Base-by-base conservation (phyloP, 2,113 vertebrate genomes). In the Oncorhynchus gorbuscha region DNA sequence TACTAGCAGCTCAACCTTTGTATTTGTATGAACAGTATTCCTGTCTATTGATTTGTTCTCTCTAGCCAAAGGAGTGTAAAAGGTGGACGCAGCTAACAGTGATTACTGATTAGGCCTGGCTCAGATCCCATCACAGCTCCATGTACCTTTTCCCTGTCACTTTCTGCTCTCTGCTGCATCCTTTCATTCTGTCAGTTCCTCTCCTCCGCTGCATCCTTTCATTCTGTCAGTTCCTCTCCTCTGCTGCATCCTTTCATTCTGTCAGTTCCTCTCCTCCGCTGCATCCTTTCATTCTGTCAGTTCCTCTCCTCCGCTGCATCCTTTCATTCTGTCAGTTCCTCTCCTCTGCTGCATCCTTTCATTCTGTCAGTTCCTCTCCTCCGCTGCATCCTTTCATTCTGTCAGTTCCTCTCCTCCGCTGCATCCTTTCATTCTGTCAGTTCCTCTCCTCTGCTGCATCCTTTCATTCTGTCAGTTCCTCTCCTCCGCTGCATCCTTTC, bases 251-350 rank as follows among this genome's bases (percentile, higher is more conserved):
- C 76, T 67, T 78, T 77, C 79, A 79, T 70, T 67, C 77, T 89
- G 84, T 90, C 86, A 86, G 82, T 83, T 89, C 73, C 84, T 80
- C 71, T 86, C 82, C 79, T 61, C 72, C 55, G 72, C 83, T 86
- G 73, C 83, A 87, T 86, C 82, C 83, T 89, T 89, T 86, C 76
- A 83, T 86, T 83, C 26, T n/a, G n/a, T n/a, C n/a, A n/a, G n/a
- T n/a, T n/a, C n/a, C n/a, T n/a, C n/a, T n/a, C n/a, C 79, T 76
- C 48, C 11, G 79, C 67, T 72, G 39, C 39, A 45, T 45, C 81
- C 76, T 67, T 78, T 77, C 79, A 79, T 70, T 67, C 77, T 89
- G 84, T 90, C 86, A 86, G 82, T 83, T 89, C 73, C 84, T 80
- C 71, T 86, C 82, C 79, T 61, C 72, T 49, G 72, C 83, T 86